phyloP scores from a whole-genome alignment of 1,140 invertebrate genomes.

The Sipha flava region DNA sequence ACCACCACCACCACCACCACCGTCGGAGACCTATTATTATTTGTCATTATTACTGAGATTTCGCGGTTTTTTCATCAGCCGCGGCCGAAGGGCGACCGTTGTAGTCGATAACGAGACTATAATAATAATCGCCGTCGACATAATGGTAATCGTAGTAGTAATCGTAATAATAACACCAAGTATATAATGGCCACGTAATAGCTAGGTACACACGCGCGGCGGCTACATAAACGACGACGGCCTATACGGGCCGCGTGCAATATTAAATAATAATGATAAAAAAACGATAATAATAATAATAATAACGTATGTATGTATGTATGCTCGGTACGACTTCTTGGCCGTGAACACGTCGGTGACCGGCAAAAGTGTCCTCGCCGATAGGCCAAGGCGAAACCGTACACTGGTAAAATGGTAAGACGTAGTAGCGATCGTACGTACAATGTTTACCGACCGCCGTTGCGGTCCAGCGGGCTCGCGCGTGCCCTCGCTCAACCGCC shows the following conservation, averaged over 20 bases:
- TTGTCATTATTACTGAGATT: neutral
- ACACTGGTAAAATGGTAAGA: neutral
- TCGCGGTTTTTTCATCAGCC: neutral
- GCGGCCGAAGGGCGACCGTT: neutral
- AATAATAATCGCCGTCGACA: neutral
- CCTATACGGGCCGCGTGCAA: neutral
- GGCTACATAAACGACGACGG: neutral
- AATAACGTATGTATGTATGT: neutral
- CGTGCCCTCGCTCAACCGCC: neutral
- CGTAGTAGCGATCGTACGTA: neutral
- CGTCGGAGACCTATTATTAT: neutral
- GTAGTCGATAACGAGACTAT: neutral
- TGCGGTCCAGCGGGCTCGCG: neutral
- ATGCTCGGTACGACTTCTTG: neutral
- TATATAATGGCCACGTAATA: neutral
- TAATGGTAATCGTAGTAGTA: neutral
- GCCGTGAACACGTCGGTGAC: neutral
- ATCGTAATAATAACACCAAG: neutral
- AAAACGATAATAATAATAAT: conserved; percentile 3
- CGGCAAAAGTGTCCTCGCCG: neutral
- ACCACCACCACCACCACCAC: too few relatives aligned
- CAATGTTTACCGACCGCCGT: neutral
- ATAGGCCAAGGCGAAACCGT: neutral
- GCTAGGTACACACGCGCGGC: neutral
- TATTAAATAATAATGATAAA: neutral